Conservation (phyloP, 2,797 vertebrate genomes). For the Hydrocynus forskahlii region DNA sequence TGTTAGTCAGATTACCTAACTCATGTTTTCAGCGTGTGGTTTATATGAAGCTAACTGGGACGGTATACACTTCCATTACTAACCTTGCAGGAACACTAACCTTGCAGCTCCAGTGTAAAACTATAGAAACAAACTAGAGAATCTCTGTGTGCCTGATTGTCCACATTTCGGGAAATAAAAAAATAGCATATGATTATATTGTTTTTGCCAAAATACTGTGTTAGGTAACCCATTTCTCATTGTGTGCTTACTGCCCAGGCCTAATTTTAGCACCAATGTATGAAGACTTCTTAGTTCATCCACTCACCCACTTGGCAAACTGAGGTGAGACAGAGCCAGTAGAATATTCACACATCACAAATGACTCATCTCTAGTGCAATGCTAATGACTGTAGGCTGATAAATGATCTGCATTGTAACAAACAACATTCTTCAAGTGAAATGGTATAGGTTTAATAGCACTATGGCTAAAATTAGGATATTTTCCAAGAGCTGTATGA, state of each 20-base stretch:
- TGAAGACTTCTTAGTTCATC: not conserved
- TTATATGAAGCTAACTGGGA: too few species aligned
- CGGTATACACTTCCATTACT: too few species aligned
- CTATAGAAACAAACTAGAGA: too few species aligned
- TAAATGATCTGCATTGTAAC: not conserved
- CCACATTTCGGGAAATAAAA: too few species aligned
- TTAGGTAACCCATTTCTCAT: too few species aligned
- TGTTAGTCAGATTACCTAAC: too few species aligned
- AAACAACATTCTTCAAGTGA: not conserved
- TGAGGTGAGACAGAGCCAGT: not conserved
- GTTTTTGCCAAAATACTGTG: too few species aligned
- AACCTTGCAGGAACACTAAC: too few species aligned
- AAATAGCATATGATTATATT: too few species aligned
- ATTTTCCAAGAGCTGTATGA: not conserved
- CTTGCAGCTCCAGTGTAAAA: too few species aligned
- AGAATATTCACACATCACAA: not conserved
- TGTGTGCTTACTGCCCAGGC: not conserved
- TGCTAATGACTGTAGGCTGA: not conserved
- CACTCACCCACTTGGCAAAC: constrained; percentile 2
- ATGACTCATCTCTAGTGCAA: not conserved
- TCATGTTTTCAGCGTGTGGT: too few species aligned
- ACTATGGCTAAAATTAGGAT: not conserved
- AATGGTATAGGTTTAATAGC: not conserved
- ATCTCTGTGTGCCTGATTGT: too few species aligned
- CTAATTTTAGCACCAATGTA: not conserved